Base-by-base conservation (phyloP, 2,888 invertebrate genomes). In the Eurois occulta region DNA sequence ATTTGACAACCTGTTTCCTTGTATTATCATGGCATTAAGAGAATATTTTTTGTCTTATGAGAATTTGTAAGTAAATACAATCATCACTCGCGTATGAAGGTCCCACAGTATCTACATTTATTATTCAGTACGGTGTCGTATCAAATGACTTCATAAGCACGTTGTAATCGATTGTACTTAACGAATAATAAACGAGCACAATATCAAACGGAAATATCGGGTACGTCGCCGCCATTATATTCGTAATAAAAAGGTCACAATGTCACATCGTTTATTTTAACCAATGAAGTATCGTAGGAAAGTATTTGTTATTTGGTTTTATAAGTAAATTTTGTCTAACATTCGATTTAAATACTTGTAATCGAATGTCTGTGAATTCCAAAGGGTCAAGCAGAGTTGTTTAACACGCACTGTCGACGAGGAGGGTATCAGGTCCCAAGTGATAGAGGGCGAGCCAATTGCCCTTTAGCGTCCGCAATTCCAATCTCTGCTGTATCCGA, bases 121-220 rank as follows among this genome's bases (percentile, higher is more conserved):
- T 81, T 64, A 72, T 79, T 71, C 66, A 38, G 64, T 16, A 18
- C 46, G 66, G 75, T 87, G 77, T 80, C 68, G 78, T 86, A 66
- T 80, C 72, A 64, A 84, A 81, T 84, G 75, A 80, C 75, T 80
- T 80, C 78, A 80, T 87, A 89, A 87, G 83, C 85, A 87, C 90
- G 90, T 88, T 93, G 91, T 91, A 84, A 88, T 85, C 88, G 91
- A 92, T 86, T 92, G 92, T 92, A 93, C 92, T 82, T 80, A 88
- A 87, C 86, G 91, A 91, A 93, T 93, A 92, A 92, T 93, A 93
- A 92, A 92, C 91, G 92, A 90, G 88, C 79, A 91, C 92, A 92
- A 93, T 92, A 94, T 94, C 91, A 91, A 95, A 94, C 95, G 95
- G 95, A 95, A 95, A 94, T 94, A 95, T 95, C 93, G 92, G 90